These are phyloP conservation scores for Molothrus aeneus DNA, from an alignment of 2,797 vertebrate species.

Conservation along the genomic window DNA sequence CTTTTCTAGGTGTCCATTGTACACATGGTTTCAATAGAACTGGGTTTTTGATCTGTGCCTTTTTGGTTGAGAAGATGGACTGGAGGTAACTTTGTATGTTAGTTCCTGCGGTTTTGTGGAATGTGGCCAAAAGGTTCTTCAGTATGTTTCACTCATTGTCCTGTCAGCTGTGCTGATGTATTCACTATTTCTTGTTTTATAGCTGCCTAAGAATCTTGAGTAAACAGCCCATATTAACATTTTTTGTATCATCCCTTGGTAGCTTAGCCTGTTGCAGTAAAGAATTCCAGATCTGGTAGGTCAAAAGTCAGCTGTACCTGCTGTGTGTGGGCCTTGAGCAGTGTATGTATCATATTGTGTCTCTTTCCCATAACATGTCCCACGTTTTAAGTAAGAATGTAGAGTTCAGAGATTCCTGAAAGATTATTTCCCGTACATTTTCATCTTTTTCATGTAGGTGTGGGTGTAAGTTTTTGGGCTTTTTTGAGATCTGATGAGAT, in stretches of 20 bases:
- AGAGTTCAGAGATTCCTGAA: background rate
- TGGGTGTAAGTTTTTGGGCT: background rate
- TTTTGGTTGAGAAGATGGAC: slow-evolving; percentile 98
- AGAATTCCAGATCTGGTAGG: background rate
- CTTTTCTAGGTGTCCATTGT: slow-evolving; percentile 92
- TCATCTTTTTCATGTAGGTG: background rate
- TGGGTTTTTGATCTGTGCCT: slow-evolving; percentile 97
- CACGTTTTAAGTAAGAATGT: background rate
- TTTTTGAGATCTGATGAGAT: background rate
- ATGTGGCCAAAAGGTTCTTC: background rate
- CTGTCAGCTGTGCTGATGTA: background rate
- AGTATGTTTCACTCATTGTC: background rate
- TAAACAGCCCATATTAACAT: background rate
- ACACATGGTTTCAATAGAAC: slow-evolving; percentile 98
- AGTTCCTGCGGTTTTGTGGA: background rate
- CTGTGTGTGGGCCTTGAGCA: background rate
- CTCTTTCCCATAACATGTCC: background rate
- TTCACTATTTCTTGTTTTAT: background rate
- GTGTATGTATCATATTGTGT: background rate
- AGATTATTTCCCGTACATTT: background rate
- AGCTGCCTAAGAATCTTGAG: background rate
- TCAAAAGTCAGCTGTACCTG: background rate
- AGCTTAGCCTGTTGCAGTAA: background rate
- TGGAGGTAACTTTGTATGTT: slow-evolving; percentile 88
- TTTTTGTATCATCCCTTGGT: background rate